Evolutionary conservation across 1,140 invertebrate species (phyloP).

Genomic region (Holcopasites calliopsidis): DNA sequence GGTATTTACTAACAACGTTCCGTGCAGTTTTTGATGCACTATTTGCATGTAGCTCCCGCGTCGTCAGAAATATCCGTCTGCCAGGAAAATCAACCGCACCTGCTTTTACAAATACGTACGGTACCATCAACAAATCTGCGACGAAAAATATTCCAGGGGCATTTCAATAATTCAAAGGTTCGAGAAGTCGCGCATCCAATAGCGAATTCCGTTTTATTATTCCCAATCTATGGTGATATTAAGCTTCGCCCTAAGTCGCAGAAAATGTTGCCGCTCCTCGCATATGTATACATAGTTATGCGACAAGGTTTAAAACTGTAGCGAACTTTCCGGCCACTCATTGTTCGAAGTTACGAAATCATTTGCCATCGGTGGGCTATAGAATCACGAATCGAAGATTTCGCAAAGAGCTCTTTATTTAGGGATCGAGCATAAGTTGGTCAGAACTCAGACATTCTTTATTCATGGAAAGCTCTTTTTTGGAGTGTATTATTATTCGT

Average conservation of each 20-base stretch:
- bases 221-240: too few relatives aligned
- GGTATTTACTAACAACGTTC: conserved; percentile 17
- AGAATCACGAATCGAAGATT: conserved; percentile 5
- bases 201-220: too few relatives aligned
- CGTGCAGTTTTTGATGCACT: background rate
- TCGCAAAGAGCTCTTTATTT: background rate
- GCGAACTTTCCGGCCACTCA: background rate
- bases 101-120: too few relatives aligned
- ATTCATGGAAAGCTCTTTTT: too few relatives aligned
- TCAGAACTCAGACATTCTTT: too few relatives aligned
- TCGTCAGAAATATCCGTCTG: background rate
- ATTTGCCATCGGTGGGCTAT: conserved; percentile 1
- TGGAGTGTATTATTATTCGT: too few relatives aligned
- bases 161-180: background rate
- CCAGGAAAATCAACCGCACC: background rate
- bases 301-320: background rate
- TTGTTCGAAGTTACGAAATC: conserved; percentile 13
- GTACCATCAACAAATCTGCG: background rate
- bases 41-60: background rate
- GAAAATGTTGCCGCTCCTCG: background rate
- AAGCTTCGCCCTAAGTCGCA: background rate
- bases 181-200: too few relatives aligned
- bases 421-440: too few relatives aligned
- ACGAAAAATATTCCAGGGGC: background rate
- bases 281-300: background rate